Evolutionary conservation across 2,797 vertebrate genomes (phyloP).

Genomic region (Staurois parvus): DNA sequence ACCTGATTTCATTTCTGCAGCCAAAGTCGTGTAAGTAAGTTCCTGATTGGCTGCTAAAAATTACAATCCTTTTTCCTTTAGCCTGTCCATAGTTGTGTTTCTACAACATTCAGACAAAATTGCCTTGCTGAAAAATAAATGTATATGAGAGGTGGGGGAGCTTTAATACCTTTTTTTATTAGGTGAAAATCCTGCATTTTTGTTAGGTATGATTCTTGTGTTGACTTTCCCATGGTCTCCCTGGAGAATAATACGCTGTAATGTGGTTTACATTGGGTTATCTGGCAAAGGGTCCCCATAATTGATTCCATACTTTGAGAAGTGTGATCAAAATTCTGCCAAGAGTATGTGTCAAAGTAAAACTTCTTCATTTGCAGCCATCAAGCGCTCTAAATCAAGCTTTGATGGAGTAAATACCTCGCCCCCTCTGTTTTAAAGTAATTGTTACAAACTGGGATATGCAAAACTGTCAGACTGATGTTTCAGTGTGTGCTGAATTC

Average conservation of each 20-base stretch:
- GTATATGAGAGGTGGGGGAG: neutral
- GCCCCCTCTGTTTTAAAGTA: neutral
- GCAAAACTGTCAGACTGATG: neutral
- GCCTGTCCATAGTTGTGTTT: neutral
- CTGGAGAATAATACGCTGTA: neutral
- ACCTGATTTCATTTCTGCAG: neutral
- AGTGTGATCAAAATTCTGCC: neutral
- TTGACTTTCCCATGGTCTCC: neutral
- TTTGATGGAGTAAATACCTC: neutral
- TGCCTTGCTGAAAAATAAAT: neutral
- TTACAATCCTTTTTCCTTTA: neutral
- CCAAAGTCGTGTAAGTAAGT: neutral
- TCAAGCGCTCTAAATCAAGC: neutral
- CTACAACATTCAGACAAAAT: neutral
- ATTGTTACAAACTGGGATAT: neutral
- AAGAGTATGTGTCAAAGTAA: neutral
- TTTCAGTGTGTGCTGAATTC: neutral
- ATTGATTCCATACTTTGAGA: constrained; percentile 25
- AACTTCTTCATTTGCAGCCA: neutral
- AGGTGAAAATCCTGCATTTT: constrained; percentile 23
- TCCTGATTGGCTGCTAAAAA: neutral
- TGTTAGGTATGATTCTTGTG: neutral
- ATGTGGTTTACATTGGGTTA: constrained; percentile 4
- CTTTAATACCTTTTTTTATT: constrained; percentile 23
- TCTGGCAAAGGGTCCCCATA: neutral